A percentile compares a stretch with the other conserved stretches of the same genome.
Conservation (phyloP, 2,797 vertebrate genomes). For the Xyrichtys novacula region DNA sequence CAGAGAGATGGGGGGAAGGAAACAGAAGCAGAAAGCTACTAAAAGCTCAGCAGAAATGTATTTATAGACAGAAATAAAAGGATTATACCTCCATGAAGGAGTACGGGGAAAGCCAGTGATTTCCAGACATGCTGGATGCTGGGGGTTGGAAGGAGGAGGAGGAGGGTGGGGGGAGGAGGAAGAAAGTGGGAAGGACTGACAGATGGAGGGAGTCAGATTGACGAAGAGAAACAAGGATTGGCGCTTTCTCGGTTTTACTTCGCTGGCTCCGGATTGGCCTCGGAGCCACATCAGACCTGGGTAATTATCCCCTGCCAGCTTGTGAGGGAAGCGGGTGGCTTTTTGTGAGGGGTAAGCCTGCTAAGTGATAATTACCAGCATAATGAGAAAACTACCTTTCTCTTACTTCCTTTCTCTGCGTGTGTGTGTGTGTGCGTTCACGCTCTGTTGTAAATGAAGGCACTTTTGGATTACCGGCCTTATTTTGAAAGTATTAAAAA, state of each 20-base stretch:
- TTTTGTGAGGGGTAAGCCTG: slow-evolving; percentile 46
- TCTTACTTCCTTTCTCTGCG: slow-evolving; percentile 5
- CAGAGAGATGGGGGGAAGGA: neutral
- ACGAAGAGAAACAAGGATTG: slow-evolving; percentile 48
- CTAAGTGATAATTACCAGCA: slow-evolving; percentile 71
- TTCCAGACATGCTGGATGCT: slow-evolving; percentile 71
- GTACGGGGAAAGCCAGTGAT: slow-evolving; percentile 64
- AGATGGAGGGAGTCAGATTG: slow-evolving; percentile 59
- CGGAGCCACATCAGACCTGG: slow-evolving; percentile 49
- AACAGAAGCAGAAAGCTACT: slow-evolving; percentile 63
- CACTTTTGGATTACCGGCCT: slow-evolving; percentile 34
- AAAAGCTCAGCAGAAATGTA: slow-evolving; percentile 81
- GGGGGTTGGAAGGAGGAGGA: slow-evolving; percentile 19
- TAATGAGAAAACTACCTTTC: slow-evolving; percentile 59
- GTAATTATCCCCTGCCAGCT: slow-evolving; percentile 73
- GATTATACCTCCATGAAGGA: slow-evolving; percentile 81
- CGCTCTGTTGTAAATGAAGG: slow-evolving; percentile 3
- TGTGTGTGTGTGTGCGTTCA: no score
- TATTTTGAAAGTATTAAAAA: slow-evolving; percentile 36
- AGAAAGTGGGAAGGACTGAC: slow-evolving; percentile 29
- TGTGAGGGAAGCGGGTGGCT: slow-evolving; percentile 42
- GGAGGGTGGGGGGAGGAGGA: neutral
- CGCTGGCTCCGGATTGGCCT: slow-evolving; percentile 58
- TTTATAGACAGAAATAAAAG: slow-evolving; percentile 82
- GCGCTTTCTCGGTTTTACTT: slow-evolving; percentile 51